Evolutionary conservation across 2,113 vertebrate genomes (phyloP).

Genomic region (Columba livia): DNA sequence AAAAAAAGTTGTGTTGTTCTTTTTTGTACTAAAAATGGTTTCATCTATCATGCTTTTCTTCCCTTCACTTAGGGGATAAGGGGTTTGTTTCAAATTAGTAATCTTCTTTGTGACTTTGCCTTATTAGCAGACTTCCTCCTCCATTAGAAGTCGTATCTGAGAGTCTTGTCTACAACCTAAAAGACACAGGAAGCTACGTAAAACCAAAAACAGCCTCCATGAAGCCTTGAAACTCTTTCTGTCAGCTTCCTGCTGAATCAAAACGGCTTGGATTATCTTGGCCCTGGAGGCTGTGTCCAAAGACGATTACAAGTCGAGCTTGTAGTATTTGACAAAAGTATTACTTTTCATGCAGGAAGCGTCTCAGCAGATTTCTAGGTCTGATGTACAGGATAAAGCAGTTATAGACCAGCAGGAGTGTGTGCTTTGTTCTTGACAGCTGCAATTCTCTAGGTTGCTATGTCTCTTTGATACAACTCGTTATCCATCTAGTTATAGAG

Average conservation of each 20-base stretch:
- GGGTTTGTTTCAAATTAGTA: neutral
- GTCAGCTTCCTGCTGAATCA: neutral
- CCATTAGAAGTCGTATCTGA: neutral
- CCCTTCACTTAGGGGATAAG: neutral
- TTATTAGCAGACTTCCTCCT: neutral
- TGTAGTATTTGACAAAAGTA: neutral
- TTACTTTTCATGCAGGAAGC: neutral
- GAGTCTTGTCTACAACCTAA: neutral
- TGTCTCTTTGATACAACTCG: neutral
- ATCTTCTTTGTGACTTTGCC: neutral
- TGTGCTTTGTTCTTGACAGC: neutral
- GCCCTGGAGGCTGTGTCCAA: neutral
- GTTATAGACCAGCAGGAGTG: neutral
- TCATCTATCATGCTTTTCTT: neutral
- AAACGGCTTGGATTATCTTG: neutral
- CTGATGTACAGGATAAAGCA: neutral
- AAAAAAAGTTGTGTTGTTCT: accelerated
- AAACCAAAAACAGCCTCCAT: neutral
- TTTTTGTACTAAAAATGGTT: neutral
- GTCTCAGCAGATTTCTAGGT: neutral
- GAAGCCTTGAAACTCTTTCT: neutral
- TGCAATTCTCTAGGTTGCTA: neutral
- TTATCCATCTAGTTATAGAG: neutral
- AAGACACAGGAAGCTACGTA: neutral
- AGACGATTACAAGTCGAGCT: neutral